Evolutionary conservation across 2,113 vertebrate species (phyloP).

Genomic region (Sapajus apella): DNA sequence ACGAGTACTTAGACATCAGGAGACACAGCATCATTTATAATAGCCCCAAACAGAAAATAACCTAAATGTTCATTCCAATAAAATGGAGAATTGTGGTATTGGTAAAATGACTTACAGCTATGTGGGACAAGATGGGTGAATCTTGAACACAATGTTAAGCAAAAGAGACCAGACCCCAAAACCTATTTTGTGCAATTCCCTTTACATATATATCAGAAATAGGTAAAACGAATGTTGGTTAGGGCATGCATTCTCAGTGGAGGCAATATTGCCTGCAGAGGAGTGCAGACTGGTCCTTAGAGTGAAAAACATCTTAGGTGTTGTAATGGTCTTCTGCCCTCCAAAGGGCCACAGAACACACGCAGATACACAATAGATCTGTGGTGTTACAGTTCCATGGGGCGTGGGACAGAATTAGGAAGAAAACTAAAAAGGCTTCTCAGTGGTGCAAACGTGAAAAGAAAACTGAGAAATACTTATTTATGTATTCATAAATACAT

Average conservation of each 20-base stretch:
- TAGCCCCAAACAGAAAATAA: neutral
- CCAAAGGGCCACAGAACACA: neutral
- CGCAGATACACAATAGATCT: neutral
- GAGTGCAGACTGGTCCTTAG: neutral
- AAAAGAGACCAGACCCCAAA: neutral
- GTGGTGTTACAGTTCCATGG: neutral
- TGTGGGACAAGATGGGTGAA: neutral
- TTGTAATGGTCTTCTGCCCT: neutral
- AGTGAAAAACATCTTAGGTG: neutral
- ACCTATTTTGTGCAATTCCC: neutral
- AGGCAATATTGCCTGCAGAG: neutral
- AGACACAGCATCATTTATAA: neutral
- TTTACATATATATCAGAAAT: neutral
- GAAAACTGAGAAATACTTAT: neutral
- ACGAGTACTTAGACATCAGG: neutral
- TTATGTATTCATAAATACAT: neutral
- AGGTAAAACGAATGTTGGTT: neutral
- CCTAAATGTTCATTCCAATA: neutral
- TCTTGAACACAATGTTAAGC: neutral
- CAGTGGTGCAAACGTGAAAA: neutral
- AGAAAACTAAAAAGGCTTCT: neutral
- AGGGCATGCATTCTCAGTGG: neutral
- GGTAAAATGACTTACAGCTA: neutral
- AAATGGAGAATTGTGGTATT: neutral
- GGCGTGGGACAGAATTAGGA: neutral